phyloP scores from a whole-genome alignment of 2,888 invertebrate species.

The Polietes domitor region DNA sequence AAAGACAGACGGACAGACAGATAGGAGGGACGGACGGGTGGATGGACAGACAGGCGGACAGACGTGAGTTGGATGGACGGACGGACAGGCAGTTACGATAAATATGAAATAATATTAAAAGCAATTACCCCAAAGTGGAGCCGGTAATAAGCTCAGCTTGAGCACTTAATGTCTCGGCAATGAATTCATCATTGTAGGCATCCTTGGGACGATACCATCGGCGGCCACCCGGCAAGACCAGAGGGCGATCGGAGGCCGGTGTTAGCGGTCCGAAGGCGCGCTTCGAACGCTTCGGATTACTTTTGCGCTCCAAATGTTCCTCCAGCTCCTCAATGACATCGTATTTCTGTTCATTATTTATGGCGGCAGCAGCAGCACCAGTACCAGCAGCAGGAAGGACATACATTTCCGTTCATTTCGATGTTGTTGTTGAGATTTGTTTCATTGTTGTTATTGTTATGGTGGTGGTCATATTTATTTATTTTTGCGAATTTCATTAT shows the following conservation, averaged over 20 bases:
- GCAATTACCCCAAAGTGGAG: conserved; percentile 89
- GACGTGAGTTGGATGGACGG: background rate
- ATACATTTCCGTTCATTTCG: conserved; percentile 28
- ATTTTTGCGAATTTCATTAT: background rate
- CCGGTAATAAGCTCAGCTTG: conserved; percentile 94
- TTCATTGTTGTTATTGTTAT: conserved; percentile 34
- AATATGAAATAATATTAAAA: conserved; percentile 31
- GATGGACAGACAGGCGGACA: background rate
- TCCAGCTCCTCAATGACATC: conserved; percentile 82
- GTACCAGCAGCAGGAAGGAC: background rate
- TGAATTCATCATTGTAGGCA: conserved; percentile 93
- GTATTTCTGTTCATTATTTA: conserved; percentile 69
- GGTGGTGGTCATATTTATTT: conserved; percentile 29
- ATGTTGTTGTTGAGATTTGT: conserved; percentile 37
- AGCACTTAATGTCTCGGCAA: conserved; percentile 91
- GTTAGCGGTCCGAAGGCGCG: conserved; percentile 83
- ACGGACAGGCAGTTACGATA: conserved; percentile 26
- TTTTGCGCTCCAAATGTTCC: conserved; percentile 80
- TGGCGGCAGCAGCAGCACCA: conserved; percentile 7
- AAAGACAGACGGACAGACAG: background rate
- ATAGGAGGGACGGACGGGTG: background rate
- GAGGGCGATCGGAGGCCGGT: conserved; percentile 86
- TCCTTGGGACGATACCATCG: conserved; percentile 92
- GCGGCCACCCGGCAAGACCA: conserved; percentile 89
- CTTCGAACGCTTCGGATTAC: conserved; percentile 81